A percentile compares a stretch with the other conserved stretches of the same genome.
These are phyloP conservation scores for Chloroceryle amazona DNA, from an alignment of 2,797 vertebrate species.

Conservation along the genomic window DNA sequence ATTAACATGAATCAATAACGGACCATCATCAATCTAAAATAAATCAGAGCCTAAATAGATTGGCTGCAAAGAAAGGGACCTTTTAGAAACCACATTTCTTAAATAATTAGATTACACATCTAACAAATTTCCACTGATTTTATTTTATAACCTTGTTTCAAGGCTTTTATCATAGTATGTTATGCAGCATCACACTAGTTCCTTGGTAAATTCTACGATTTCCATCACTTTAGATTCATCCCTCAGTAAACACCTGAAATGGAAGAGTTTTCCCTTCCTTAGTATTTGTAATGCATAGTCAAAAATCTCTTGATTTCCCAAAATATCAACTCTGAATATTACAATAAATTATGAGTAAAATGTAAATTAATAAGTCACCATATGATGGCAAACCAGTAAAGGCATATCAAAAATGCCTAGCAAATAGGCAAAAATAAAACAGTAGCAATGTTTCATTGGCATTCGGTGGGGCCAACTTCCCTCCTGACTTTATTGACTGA, in stretches of 20 bases:
- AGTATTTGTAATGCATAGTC: accelerated
- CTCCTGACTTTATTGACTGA: not conserved
- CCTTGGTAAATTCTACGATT: not conserved
- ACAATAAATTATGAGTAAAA: not conserved
- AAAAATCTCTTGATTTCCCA: not conserved
- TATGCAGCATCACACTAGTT: not conserved
- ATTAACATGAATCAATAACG: not conserved
- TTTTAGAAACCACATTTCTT: not conserved
- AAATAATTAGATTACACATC: not conserved
- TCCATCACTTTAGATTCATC: not conserved
- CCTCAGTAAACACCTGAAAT: not conserved
- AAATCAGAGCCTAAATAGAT: not conserved
- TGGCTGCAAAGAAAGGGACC: not conserved
- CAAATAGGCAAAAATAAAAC: not conserved
- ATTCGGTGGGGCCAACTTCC: not conserved
- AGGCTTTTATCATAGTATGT: not conserved
- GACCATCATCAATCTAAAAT: not conserved
- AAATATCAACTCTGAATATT: not conserved
- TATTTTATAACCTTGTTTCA: not conserved
- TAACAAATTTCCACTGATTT: not conserved
- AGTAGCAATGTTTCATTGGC: not conserved
- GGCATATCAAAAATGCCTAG: not conserved
- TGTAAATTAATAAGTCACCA: not conserved
- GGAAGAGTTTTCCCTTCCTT: not conserved
- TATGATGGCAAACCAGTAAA: not conserved